phyloP scores from a whole-genome alignment of 1,140 invertebrate species.

The Euura lappo region DNA sequence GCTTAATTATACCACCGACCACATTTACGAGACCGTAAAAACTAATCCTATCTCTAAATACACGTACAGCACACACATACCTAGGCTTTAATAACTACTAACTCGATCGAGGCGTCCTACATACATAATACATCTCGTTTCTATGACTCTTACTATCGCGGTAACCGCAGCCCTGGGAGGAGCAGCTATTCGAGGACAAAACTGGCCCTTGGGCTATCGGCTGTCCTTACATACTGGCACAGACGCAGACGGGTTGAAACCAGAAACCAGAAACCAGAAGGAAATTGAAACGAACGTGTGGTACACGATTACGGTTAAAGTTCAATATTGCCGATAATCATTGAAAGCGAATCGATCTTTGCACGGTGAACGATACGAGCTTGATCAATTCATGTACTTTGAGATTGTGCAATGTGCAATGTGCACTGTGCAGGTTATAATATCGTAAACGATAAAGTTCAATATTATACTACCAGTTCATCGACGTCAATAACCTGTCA shows the following conservation, averaged over 20 bases:
- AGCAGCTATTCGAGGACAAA: neutral
- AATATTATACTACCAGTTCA: slow-evolving; percentile 11
- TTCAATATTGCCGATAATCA: neutral
- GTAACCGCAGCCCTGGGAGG: neutral
- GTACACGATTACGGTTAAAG: neutral
- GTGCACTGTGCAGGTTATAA: too few species aligned
- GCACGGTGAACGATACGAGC: too few species aligned
- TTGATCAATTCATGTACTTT: too few species aligned
- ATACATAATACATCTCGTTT: neutral
- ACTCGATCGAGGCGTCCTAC: neutral
- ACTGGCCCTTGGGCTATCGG: slow-evolving; percentile 3
- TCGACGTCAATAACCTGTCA: slow-evolving; percentile 25
- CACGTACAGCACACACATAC: neutral
- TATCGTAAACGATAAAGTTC: too few species aligned
- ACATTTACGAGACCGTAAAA: neutral
- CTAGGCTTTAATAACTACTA: neutral
- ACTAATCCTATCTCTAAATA: neutral
- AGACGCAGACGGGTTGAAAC: too few species aligned
- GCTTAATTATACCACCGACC: neutral
- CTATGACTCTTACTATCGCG: neutral
- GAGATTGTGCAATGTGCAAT: too few species aligned
- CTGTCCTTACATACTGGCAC: neutral
- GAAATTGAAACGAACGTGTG: neutral
- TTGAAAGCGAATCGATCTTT: too few species aligned
- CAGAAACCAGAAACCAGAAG: too few species aligned